phyloP scores from a whole-genome alignment of 2,888 invertebrate species.

The Hartigia nigra region DNA sequence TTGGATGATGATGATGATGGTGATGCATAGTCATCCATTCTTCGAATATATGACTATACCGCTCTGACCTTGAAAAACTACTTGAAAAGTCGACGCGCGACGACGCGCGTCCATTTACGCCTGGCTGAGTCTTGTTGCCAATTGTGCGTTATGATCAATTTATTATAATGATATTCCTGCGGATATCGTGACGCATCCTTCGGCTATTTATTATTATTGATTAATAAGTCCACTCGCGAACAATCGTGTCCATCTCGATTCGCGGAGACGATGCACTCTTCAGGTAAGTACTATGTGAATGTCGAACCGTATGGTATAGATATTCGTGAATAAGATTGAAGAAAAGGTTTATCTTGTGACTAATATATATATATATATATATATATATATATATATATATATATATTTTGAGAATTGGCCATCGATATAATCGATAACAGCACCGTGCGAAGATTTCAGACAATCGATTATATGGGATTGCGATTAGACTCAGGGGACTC shows the following conservation, averaged over 20 bases:
- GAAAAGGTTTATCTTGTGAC: background rate
- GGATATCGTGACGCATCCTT: background rate
- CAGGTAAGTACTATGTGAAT: background rate
- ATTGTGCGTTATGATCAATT: background rate
- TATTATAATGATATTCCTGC: background rate
- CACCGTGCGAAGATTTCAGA: background rate
- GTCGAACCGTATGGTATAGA: background rate
- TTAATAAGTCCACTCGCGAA: too few relatives aligned
- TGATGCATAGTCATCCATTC: background rate
- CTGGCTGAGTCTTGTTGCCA: too few relatives aligned
- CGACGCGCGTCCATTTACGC: background rate
- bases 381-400: background rate
- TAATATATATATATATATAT: background rate
- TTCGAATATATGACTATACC: background rate
- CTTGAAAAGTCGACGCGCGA: background rate
- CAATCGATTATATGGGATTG: background rate
- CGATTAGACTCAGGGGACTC: background rate
- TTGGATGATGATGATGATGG: background rate
- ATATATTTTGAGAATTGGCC: background rate
- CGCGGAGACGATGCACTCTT: background rate
- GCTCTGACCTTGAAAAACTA: background rate
- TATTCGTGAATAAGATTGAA: background rate
- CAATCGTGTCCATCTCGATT: too few relatives aligned
- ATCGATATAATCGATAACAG: background rate
- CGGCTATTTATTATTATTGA: background rate